Percentiles rank a stretch among this genome's conserved stretches.
Conservation (phyloP, 2,888 invertebrate genomes). For the Macaria liturata region DNA sequence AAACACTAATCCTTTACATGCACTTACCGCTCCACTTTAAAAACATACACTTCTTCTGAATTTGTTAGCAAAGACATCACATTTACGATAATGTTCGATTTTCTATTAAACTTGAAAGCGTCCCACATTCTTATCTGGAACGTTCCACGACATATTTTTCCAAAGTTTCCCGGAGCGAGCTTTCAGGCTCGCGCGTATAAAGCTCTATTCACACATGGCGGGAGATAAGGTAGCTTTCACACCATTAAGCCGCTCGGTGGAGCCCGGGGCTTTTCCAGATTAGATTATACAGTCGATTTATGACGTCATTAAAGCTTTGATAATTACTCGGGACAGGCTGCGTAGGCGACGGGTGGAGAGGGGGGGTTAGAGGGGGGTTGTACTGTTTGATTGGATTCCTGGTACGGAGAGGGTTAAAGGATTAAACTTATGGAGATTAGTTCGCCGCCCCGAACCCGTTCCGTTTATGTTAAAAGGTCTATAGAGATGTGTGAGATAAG, state of each 20-base stretch:
- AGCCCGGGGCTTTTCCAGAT: conserved; percentile 84
- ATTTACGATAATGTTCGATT: conserved; percentile 83
- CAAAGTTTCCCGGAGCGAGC: conserved; percentile 82
- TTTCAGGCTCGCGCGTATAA: conserved; percentile 81
- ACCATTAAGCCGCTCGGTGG: conserved; percentile 82
- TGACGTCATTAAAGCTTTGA: conserved; percentile 84
- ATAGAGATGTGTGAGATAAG: conserved; percentile 81
- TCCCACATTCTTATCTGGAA: conserved; percentile 83
- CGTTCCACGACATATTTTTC: conserved; percentile 83
- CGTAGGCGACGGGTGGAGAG: conserved; percentile 70
- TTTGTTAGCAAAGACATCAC: conserved; percentile 82
- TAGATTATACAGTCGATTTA: conserved; percentile 85
- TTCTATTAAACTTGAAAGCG: conserved; percentile 84
- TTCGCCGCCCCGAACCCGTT: conserved; percentile 80
- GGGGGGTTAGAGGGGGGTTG: conserved; percentile 66
- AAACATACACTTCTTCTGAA: conserved; percentile 70
- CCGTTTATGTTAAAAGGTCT: conserved; percentile 80
- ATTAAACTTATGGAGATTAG: conserved; percentile 84
- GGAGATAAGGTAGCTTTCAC: conserved; percentile 84
- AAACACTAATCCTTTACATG: conserved; percentile 27
- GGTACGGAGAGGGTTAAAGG: conserved; percentile 81
- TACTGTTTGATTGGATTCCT: conserved; percentile 84
- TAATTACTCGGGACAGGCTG: conserved; percentile 85
- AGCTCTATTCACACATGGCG: conserved; percentile 83
- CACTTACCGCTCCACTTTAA: conserved; percentile 48